Evolutionary conservation across 2,797 vertebrate species (phyloP).

Genomic region (Mionectes olivaceus): DNA sequence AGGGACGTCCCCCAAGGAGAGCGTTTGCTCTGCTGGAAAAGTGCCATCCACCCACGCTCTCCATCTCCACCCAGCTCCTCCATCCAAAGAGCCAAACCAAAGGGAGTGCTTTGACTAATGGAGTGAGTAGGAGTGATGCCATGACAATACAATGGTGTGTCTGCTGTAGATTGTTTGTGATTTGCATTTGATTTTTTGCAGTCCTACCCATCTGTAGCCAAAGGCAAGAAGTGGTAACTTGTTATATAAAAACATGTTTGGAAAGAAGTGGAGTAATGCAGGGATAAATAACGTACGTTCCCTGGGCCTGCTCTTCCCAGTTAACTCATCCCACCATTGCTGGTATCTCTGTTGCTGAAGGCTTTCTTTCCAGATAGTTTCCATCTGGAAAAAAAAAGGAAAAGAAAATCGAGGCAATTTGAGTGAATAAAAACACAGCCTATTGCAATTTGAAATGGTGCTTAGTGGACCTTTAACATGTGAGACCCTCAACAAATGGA

Average conservation of each 20-base stretch:
- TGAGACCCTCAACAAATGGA: neutral
- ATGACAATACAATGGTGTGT: constrained; percentile 13
- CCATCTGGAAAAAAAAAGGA: neutral
- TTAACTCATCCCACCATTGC: neutral
- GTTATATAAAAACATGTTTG: neutral
- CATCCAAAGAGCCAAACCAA: constrained; percentile 24
- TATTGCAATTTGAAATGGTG: neutral
- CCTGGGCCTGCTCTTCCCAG: neutral
- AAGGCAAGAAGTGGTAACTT: constrained; percentile 61
- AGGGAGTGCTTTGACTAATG: constrained; percentile 63
- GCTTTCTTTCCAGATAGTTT: constrained; percentile 13
- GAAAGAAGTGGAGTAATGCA: constrained; percentile 10
- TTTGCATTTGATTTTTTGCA: constrained; percentile 67
- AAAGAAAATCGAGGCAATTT: neutral
- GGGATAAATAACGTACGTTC: neutral
- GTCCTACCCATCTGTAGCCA: constrained; percentile 60
- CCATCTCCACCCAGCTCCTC: constrained; percentile 14
- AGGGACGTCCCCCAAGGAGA: constrained; percentile 30
- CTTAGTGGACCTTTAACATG: neutral
- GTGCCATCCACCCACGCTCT: constrained; percentile 16
- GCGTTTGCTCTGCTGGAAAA: constrained; percentile 11
- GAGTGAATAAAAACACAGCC: neutral
- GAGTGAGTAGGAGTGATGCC: constrained; percentile 34
- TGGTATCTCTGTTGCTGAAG: neutral
- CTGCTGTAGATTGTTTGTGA: constrained; percentile 24